Evolutionary conservation across 2,797 vertebrate genomes (phyloP), one percentile per base, ranked within the genome.

Genomic region (Sebastes kiyomatsui): DNA sequence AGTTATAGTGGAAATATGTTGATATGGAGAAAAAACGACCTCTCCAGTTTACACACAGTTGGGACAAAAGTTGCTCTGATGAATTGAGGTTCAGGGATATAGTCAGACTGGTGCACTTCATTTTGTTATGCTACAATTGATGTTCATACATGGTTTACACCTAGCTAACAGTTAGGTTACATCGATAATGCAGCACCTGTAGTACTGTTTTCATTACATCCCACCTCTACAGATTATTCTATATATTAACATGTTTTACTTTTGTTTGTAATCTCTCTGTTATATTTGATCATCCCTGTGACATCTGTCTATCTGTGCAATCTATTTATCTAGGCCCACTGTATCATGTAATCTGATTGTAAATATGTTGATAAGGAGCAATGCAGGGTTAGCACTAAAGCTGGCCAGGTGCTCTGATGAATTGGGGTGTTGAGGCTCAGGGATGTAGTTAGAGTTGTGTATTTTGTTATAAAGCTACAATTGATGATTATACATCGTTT

Each of bases 391-490:
- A 5, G 35, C 35, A 38, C 0, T 38, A 35, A 0, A 35, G 2
- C 0, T 38, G 35, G 35, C 12, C 35, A 35, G 33, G 1, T 38
- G 35, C 35, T 38, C 4, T 35, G 33, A 35, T 12, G 33, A 35
- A 35, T 35, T 35, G 33, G 33, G 33, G 33, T 35, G 33, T 35
- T 35, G 33, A 35, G 33, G 33, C 33, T 35, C 33, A 35, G 33
- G 33, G 33, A 35, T 35, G 33, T 35, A 35, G 33, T 35, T 2
- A 35, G 33, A 35, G 33, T 35, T 35, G 33, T 35, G 33, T 35
- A 12, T 28, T 68, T 69, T 72, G 4, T 60, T 69, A 58, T 12
- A 3, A 82, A 75, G 35, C 35, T 38, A 38, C 35, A 38, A 38
- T 38, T 38, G 35, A 38, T 38, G 35, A 13, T 18, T 64, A 11